These are phyloP conservation scores for Siniperca knerii DNA, from an alignment of 2,113 vertebrate species.

Conservation along the genomic window DNA sequence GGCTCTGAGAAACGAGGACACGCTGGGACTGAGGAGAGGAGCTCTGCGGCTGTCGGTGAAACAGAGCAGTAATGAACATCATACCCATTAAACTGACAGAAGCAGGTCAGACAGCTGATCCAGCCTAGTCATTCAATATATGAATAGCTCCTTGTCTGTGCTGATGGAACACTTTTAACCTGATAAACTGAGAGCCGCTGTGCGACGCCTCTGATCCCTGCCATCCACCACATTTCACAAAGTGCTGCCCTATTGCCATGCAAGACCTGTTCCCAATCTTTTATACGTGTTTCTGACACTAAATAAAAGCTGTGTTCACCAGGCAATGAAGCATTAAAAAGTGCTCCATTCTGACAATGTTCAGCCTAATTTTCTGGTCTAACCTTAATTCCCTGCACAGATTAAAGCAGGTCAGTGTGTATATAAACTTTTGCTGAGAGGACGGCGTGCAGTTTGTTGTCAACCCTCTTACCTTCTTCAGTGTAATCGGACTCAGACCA, in stretches of 20 bases:
- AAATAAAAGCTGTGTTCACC: slow-evolving; percentile 64
- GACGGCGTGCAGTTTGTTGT: not conserved
- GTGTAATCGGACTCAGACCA: slow-evolving; percentile 59
- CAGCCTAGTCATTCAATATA: slow-evolving; percentile 82
- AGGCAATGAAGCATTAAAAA: slow-evolving; percentile 68
- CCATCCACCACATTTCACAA: slow-evolving; percentile 64
- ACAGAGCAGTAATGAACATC: slow-evolving; percentile 79
- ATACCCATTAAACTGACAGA: slow-evolving; percentile 82
- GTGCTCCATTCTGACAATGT: slow-evolving; percentile 64
- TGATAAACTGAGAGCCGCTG: slow-evolving; percentile 77
- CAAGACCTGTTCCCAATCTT: slow-evolving; percentile 66
- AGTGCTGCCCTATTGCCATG: slow-evolving; percentile 58
- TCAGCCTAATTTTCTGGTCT: slow-evolving; percentile 71
- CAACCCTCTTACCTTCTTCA: not conserved
- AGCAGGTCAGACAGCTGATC: slow-evolving; percentile 84
- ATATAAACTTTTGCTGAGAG: slow-evolving; percentile 32
- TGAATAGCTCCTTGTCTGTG: slow-evolving; percentile 78
- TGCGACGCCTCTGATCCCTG: slow-evolving; percentile 67
- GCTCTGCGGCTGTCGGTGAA: slow-evolving; percentile 62
- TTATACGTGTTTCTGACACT: slow-evolving; percentile 56
- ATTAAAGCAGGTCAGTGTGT: slow-evolving; percentile 58
- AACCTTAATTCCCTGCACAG: slow-evolving; percentile 59
- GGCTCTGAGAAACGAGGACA: slow-evolving; percentile 63
- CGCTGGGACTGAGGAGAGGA: slow-evolving; percentile 55
- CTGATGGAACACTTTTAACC: slow-evolving; percentile 83